Evolutionary conservation across 2,888 invertebrate genomes (phyloP).

Genomic region (Athalia circularis): DNA sequence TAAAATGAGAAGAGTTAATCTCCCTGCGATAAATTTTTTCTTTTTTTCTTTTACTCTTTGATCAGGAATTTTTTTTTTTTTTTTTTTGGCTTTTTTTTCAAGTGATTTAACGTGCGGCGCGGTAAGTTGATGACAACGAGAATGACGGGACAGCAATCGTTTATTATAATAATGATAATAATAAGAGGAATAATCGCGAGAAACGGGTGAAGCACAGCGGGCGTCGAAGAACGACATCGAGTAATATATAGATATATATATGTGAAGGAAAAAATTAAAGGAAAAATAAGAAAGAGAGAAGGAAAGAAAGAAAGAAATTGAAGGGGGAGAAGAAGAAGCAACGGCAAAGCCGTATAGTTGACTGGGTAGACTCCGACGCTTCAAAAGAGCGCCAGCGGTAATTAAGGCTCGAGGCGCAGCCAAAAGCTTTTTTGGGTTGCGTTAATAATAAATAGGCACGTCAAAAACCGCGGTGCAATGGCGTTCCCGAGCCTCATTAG

Average conservation of each 20-base stretch:
- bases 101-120: too few relatives aligned
- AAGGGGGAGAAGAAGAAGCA: constrained; percentile 23
- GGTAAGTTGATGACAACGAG: too few relatives aligned
- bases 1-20: too few relatives aligned
- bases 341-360: constrained; percentile 49
- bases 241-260: too few relatives aligned
- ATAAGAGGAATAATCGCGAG: background rate
- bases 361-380: constrained; percentile 46
- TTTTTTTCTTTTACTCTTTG: too few relatives aligned
- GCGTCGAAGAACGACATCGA: background rate
- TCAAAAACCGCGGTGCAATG: constrained; percentile 51
- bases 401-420: constrained; percentile 65
- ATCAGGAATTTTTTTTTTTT: too few relatives aligned
- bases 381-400: constrained; percentile 64
- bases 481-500: constrained; percentile 61
- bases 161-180: background rate
- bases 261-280: background rate
- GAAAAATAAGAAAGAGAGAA: background rate
- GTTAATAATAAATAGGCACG: constrained; percentile 66
- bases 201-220: background rate
- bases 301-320: constrained; percentile 22
- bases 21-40: too few relatives aligned
- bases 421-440: constrained; percentile 61
- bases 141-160: too few relatives aligned
- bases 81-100: too few relatives aligned